These are phyloP conservation scores for Gasteruption jaculator DNA, from an alignment of 2,888 invertebrate species.

Conservation along the genomic window DNA sequence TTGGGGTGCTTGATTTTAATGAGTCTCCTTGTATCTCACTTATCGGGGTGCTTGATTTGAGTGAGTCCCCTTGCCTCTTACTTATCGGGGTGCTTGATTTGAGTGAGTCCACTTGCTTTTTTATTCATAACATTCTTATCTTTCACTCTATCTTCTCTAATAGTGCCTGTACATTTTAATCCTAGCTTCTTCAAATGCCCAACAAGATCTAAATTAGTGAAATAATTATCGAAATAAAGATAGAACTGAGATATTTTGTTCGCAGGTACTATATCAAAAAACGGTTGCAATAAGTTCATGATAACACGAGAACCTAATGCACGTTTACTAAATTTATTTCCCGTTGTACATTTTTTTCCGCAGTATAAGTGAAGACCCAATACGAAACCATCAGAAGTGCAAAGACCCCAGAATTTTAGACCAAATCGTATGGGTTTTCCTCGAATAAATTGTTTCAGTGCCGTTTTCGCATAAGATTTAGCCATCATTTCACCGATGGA, in stretches of 20 bases:
- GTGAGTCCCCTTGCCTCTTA: no score
- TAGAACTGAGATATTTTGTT: conserved; percentile 17
- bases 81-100: no score
- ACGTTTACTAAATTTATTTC: conserved; percentile 18
- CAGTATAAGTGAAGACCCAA: conserved; percentile 23
- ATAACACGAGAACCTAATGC: conserved; percentile 24
- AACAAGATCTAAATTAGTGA: conserved; percentile 19
- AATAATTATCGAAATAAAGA: conserved; percentile 23
- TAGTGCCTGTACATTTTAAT: conserved; percentile 19
- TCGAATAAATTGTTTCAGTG: conserved; percentile 22
- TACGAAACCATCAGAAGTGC: conserved; percentile 20
- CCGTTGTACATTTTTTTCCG: conserved; percentile 19
- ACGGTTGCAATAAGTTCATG: conserved; percentile 18
- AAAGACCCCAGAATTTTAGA: conserved; percentile 23
- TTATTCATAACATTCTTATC: conserved; percentile 21
- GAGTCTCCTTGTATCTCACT: no score
- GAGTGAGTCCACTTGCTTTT: no score
- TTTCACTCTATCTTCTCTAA: conserved; percentile 20
- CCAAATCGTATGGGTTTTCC: conserved; percentile 24
- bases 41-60: no score
- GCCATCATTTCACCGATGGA: no score
- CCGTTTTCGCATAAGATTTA: conserved; percentile 19
- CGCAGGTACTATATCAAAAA: conserved; percentile 13
- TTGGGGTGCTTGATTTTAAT: no score
- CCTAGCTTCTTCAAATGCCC: conserved; percentile 22